Base-by-base conservation (phyloP, 2,888 invertebrate species). In the Tenthredo mesomela region DNA sequence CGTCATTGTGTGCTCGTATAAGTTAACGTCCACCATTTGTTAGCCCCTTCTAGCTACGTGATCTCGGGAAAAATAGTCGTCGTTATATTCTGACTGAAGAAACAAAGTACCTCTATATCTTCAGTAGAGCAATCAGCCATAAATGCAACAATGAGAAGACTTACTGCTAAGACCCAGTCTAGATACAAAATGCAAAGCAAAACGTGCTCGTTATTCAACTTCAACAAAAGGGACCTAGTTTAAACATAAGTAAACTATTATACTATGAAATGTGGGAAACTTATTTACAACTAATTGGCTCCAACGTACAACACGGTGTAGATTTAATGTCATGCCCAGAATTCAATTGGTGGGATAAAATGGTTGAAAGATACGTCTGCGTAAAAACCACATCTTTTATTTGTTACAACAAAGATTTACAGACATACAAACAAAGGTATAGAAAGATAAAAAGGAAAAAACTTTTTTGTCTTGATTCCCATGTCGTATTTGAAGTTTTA, bases 401-500 rank as follows among this genome's bases (percentile, higher is more conserved):
- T 75, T 21, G 10, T 75, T 47, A 5, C 12, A 75, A 75, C 50
- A 21, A 50, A 75, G 29, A 47, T 25, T 12, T 29, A 54, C 54
- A n/a, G 10, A 18, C 54, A 33, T 50, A 50, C n/a, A n/a, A n/a
- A n/a, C n/a, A n/a, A n/a, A 43, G 21, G 21, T 25, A 77, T 77
- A 29, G 29, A 50, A 50, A 77, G 29, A 47, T 47, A 47, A 47
- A 47, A 25, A 77, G 7, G 7, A 54, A 54, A 7, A 18, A 54
- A 29, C 29, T 29, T 29, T 33, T 21, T 18, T 50, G 18, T 54
- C 47, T 25, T 54, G 29, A 50, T 33, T 84, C 82, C 77, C 84
- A 84, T 83, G 84, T 82, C 84, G 80, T 84, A 84, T 67, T 54
- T 40, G 65, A 83, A 87, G 86, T 86, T 86, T 86, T 75, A 47